These are phyloP conservation scores for Hirudinaria manillensis DNA, from an alignment of 2,888 invertebrate genomes.

Conservation along the genomic window DNA sequence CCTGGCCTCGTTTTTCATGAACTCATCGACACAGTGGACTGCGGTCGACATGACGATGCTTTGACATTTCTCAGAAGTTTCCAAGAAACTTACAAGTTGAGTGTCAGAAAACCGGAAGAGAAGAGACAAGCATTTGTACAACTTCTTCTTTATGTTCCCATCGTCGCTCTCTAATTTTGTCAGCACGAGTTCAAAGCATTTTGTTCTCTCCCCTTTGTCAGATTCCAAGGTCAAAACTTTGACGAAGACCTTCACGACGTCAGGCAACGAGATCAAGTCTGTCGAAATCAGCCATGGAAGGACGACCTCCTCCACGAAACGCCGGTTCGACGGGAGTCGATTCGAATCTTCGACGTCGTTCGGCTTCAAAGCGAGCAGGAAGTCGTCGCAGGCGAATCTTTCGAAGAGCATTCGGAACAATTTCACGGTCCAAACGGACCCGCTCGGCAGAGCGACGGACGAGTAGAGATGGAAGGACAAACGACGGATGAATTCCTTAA, in stretches of 20 bases:
- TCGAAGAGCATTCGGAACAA: conserved; percentile 9
- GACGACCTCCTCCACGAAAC: background rate
- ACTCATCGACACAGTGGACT: too few species aligned
- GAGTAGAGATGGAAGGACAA: too few species aligned
- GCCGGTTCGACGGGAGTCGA: too few species aligned
- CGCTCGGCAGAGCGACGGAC: too few species aligned
- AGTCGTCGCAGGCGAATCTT: background rate
- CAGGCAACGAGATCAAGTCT: background rate
- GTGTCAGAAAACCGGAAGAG: too few species aligned
- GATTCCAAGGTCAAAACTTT: background rate
- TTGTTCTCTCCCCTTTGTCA: background rate
- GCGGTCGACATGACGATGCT: too few species aligned
- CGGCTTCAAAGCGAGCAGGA: background rate
- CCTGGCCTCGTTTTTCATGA: too few species aligned
- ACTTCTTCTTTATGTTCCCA: background rate
- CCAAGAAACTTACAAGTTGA: too few species aligned
- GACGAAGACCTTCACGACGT: background rate
- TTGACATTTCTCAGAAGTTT: too few species aligned
- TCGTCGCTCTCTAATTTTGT: background rate
- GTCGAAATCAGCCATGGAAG: background rate
- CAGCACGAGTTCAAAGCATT: background rate
- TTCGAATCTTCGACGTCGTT: background rate
- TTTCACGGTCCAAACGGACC: background rate
- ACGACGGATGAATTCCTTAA: too few species aligned
- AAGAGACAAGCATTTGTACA: background rate